A percentile compares a stretch with the other conserved stretches of the same genome.
Conservation (phyloP, 2,888 invertebrate species). For the Colostygia pectinataria region DNA sequence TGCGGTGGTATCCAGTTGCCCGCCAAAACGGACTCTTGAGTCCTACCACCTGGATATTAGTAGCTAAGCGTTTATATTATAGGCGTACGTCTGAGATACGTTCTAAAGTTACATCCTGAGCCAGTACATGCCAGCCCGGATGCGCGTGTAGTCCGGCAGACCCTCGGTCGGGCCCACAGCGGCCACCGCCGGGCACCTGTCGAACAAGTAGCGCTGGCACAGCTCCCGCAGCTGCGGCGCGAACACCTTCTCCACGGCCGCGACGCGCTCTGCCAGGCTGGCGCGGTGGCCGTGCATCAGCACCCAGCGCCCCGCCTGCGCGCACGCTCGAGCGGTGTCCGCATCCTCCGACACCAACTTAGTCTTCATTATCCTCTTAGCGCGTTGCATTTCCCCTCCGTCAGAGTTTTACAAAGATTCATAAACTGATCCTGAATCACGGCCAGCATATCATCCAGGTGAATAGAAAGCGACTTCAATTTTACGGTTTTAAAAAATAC, state of each 20-base stretch:
- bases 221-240: slow-evolving; percentile 89
- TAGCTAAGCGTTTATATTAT: no score
- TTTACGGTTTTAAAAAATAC: no score
- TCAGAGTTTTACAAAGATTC: slow-evolving; percentile 91
- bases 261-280: slow-evolving; percentile 94
- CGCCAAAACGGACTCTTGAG: no score
- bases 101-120: slow-evolving; percentile 36
- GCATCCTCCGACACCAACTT: slow-evolving; percentile 95
- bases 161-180: slow-evolving; percentile 70
- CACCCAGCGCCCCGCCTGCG: slow-evolving; percentile 97
- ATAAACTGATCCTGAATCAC: slow-evolving; percentile 92
- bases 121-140: slow-evolving; percentile 64
- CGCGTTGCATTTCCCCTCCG: slow-evolving; percentile 95
- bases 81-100: no score
- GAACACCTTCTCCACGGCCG: slow-evolving; percentile 90
- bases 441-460: slow-evolving; percentile 87
- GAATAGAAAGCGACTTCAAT: slow-evolving; percentile 85
- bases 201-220: slow-evolving; percentile 86
- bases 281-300: slow-evolving; percentile 94
- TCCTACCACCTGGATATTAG: no score
- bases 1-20: no score
- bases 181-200: slow-evolving; percentile 66
- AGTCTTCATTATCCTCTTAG: slow-evolving; percentile 94
- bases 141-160: slow-evolving; percentile 63
- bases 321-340: slow-evolving; percentile 94